A percentile compares a stretch with the other conserved stretches of the same genome.
phyloP scores from a whole-genome alignment of 2,113 vertebrate species.

The Mus pahari region DNA sequence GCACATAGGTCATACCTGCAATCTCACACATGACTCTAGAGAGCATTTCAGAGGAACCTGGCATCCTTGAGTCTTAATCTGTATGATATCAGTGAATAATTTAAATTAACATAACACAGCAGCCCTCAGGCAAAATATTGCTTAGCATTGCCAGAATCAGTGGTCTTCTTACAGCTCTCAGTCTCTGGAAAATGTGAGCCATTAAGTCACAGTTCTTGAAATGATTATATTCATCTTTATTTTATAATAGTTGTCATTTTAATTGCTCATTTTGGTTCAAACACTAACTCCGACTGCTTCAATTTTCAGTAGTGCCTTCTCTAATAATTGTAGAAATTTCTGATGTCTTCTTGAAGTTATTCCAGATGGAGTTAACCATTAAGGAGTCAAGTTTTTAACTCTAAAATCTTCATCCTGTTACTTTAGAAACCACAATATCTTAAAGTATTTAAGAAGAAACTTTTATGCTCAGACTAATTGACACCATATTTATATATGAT shows the following conservation, averaged over 20 bases:
- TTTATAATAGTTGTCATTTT: constrained; percentile 37
- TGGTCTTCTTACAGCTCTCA: not conserved
- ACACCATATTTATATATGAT: not conserved
- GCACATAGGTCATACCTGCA: not conserved
- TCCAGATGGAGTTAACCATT: constrained; percentile 24
- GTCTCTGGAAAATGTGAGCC: not conserved
- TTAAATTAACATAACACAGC: not conserved
- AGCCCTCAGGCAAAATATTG: not conserved
- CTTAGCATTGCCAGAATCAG: constrained; percentile 1
- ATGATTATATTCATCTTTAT: not conserved
- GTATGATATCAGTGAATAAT: not conserved
- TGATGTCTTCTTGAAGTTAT: constrained; percentile 37
- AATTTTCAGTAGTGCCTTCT: constrained; percentile 55
- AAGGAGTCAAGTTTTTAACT: not conserved
- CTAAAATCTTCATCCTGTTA: constrained; percentile 3
- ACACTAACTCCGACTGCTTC: constrained; percentile 26
- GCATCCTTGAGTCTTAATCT: not conserved
- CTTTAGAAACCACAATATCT: not conserved
- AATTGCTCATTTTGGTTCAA: constrained; percentile 13
- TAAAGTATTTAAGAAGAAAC: not conserved
- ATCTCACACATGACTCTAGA: not conserved
- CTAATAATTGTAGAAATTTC: constrained; percentile 25
- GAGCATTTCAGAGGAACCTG: not conserved
- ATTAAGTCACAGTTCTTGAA: constrained; percentile 13
- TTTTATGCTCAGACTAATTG: not conserved